Percentiles rank a stretch among this genome's conserved stretches.
Conservation (phyloP, 1,140 invertebrate species). For the Leptopilina boulardi region DNA sequence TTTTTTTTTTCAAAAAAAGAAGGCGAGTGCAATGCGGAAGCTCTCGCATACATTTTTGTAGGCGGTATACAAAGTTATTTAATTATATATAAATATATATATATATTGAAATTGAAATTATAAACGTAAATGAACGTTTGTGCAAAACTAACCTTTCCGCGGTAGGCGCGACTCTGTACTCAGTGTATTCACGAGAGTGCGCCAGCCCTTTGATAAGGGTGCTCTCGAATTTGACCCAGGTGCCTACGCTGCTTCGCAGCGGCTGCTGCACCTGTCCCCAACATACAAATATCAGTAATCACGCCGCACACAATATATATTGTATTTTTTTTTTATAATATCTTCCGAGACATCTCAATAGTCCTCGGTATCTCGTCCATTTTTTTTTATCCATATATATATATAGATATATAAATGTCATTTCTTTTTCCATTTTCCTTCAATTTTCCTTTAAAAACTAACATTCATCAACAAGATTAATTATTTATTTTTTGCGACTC, state of each 20-base stretch:
- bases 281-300: slow-evolving; percentile 71
- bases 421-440: too few species aligned
- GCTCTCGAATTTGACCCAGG: slow-evolving; percentile 90
- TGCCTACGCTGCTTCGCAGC: slow-evolving; percentile 86
- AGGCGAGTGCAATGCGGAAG: slow-evolving; percentile 37
- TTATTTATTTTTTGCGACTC: not conserved
- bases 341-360: not conserved
- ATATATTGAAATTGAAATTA: too few species aligned
- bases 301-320: slow-evolving; percentile 40
- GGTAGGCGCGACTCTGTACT: slow-evolving; percentile 68
- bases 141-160: slow-evolving; percentile 73
- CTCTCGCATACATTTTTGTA: slow-evolving; percentile 51
- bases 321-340: too few species aligned
- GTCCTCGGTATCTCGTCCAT: not conserved
- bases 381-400: not conserved
- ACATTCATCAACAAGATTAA: slow-evolving; percentile 23
- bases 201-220: slow-evolving; percentile 94
- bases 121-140: slow-evolving; percentile 61
- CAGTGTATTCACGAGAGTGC: slow-evolving; percentile 83
- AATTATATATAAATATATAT: too few species aligned
- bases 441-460: not conserved
- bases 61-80: slow-evolving; percentile 34
- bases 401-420: not conserved
- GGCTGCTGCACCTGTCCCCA: slow-evolving; percentile 82
- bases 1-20: not conserved